A percentile compares a stretch with the other conserved stretches of the same genome.
These are phyloP conservation scores for Apogon hyalosoma DNA, from an alignment of 2,797 vertebrate genomes.

Conservation along the genomic window DNA sequence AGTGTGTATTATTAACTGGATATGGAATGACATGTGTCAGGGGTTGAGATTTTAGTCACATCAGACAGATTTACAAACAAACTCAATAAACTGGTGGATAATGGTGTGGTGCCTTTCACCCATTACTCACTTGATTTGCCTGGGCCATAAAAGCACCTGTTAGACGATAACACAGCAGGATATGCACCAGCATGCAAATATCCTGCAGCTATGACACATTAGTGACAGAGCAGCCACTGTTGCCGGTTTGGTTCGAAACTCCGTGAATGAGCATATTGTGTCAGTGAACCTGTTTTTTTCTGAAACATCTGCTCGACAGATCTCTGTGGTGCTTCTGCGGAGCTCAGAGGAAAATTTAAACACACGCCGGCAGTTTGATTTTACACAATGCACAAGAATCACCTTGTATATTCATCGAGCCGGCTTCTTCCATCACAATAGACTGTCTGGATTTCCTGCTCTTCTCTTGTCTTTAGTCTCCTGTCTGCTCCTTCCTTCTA, in stretches of 20 bases:
- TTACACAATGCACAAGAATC: neutral
- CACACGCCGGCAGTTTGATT: neutral
- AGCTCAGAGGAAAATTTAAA: conserved; percentile 1
- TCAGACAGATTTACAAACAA: too few relatives aligned
- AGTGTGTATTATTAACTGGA: too few relatives aligned
- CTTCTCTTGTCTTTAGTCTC: conserved; percentile 12
- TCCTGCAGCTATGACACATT: conserved; percentile 51
- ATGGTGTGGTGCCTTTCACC: too few relatives aligned
- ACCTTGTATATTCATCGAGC: conserved; percentile 1
- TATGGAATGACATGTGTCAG: too few relatives aligned
- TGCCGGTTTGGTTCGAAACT: conserved; percentile 13
- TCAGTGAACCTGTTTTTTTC: conserved; percentile 31
- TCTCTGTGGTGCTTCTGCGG: conserved; percentile 16
- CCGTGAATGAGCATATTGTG: conserved; percentile 11
- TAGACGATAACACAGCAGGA: conserved; percentile 8
- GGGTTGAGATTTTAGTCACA: too few relatives aligned
- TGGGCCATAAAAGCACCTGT: conserved; percentile 20
- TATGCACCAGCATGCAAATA: conserved; percentile 48
- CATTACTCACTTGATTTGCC: conserved; percentile 4
- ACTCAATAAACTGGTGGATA: too few relatives aligned
- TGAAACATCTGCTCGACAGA: conserved; percentile 36
- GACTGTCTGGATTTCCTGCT: conserved; percentile 11
- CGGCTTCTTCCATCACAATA: neutral
- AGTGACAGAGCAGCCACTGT: conserved; percentile 32
- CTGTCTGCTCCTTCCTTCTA: conserved; percentile 39